Percentiles rank a stretch among this genome's conserved stretches.
Conservation (phyloP, 2,888 invertebrate genomes). For the Himalopsyche anomala region DNA sequence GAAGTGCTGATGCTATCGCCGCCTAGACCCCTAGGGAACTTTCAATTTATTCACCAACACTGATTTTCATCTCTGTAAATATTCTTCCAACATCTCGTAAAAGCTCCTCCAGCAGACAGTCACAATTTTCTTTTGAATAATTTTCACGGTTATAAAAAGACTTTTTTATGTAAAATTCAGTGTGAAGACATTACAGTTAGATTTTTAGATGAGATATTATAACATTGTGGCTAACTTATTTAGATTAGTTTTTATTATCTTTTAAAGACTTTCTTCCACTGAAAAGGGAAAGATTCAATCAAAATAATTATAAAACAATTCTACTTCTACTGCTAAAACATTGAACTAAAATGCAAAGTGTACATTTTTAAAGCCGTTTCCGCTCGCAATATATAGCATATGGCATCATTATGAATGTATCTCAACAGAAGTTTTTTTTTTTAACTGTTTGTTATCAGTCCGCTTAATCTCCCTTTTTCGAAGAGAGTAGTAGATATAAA, state of each 20-base stretch:
- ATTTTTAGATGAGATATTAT: background rate
- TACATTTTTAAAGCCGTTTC: no score
- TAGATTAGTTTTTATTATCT: background rate
- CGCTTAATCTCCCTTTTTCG: no score
- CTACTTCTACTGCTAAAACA: no score
- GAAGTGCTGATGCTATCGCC: constrained; percentile 42
- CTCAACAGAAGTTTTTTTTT: no score
- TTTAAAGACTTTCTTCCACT: no score
- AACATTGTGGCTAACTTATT: background rate
- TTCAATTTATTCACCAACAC: constrained; percentile 61
- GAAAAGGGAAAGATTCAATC: no score
- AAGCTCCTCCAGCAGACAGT: constrained; percentile 34
- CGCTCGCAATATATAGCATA: no score
- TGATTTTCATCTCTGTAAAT: constrained; percentile 60
- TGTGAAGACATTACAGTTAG: constrained; percentile 28
- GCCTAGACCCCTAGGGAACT: constrained; percentile 51
- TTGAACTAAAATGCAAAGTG: no score
- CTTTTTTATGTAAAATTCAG: constrained; percentile 41
- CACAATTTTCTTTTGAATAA: constrained; percentile 39
- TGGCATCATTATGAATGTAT: no score
- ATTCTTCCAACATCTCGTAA: constrained; percentile 41
- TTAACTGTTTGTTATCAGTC: no score
- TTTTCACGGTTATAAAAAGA: constrained; percentile 33
- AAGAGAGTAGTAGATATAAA: no score
- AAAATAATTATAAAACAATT: no score